Percentiles rank a stretch among this genome's conserved stretches.
Evolutionary conservation across 2,888 invertebrate species (phyloP).

Genomic region (Psylliodes chrysocephalus): DNA sequence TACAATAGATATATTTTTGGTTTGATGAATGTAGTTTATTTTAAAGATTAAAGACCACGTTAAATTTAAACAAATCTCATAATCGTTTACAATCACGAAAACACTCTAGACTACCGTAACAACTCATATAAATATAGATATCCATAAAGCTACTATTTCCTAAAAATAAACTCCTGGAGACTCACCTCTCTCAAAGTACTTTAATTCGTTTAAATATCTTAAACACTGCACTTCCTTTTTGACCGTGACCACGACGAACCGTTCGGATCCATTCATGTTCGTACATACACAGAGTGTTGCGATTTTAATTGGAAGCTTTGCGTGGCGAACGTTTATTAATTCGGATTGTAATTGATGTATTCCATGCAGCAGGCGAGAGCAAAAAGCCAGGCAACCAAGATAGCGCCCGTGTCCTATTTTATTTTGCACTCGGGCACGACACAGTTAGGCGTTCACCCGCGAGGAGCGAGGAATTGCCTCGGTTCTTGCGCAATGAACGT

Average conservation of each 20-base stretch:
- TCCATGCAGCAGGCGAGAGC: slow-evolving; percentile 35
- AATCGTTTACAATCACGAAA: neutral
- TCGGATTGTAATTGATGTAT: slow-evolving; percentile 35
- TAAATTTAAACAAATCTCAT: neutral
- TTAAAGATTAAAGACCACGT: neutral
- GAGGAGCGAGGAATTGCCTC: slow-evolving; percentile 41
- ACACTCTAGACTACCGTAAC: too few relatives aligned
- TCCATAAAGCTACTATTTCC: neutral
- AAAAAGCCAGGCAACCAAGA: slow-evolving; percentile 49
- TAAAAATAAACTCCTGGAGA: neutral
- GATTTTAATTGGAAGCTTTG: slow-evolving; percentile 1
- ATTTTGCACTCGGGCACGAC: slow-evolving; percentile 29
- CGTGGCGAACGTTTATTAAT: slow-evolving; percentile 39
- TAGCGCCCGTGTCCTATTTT: slow-evolving; percentile 53
- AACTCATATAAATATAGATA: neutral
- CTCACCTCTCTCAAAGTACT: neutral
- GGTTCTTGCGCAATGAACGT: slow-evolving; percentile 43
- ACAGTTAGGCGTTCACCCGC: slow-evolving; percentile 52
- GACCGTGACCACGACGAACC: neutral
- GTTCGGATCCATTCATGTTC: neutral
- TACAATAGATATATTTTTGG: too few relatives aligned
- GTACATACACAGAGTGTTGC: neutral
- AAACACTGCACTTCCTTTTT: slow-evolving; percentile 10
- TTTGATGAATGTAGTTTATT: too few relatives aligned
- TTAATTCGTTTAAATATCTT: neutral